Evolutionary conservation across 1,140 invertebrate genomes (phyloP).

Genomic region (Drosophila pachea): DNA sequence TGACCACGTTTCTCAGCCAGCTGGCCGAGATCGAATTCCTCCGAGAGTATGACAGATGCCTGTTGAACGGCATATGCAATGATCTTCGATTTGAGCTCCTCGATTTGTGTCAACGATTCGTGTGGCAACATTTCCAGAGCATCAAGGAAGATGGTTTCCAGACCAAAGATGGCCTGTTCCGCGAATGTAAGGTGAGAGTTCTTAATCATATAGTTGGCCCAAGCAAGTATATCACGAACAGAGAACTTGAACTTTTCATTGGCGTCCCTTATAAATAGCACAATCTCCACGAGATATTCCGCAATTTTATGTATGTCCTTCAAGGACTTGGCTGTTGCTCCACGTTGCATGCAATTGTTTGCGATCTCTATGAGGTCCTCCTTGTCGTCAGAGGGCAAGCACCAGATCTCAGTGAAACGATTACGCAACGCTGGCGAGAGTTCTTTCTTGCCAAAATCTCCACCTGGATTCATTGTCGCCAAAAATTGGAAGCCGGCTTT

Average conservation of each 20-base stretch:
- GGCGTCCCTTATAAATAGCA: slow-evolving; percentile 59
- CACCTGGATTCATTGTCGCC: slow-evolving; percentile 99
- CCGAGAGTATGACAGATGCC: slow-evolving; percentile 41
- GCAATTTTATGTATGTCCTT: slow-evolving; percentile 56
- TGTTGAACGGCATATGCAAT: slow-evolving; percentile 52
- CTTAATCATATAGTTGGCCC: slow-evolving; percentile 94
- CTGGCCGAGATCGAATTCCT: slow-evolving; percentile 48
- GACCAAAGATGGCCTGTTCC: slow-evolving; percentile 91
- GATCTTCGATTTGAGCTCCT: slow-evolving; percentile 48
- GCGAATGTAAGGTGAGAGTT: slow-evolving; percentile 81
- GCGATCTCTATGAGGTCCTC: slow-evolving; percentile 85
- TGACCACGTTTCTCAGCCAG: slow-evolving; percentile 53
- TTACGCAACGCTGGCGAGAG: slow-evolving; percentile 98
- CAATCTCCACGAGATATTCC: slow-evolving; percentile 69
- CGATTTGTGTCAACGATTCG: slow-evolving; percentile 59
- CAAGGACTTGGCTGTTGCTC: neutral
- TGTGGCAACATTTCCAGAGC: slow-evolving; percentile 84
- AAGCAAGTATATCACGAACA: slow-evolving; percentile 94
- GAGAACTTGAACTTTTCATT: slow-evolving; percentile 89
- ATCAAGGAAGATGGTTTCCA: slow-evolving; percentile 94
- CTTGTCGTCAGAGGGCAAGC: slow-evolving; percentile 79
- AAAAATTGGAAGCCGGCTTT: slow-evolving; percentile 92
- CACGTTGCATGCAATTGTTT: slow-evolving; percentile 60
- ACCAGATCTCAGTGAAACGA: slow-evolving; percentile 99
- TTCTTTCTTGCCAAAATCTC: slow-evolving; percentile 99